These are phyloP conservation scores for Schizothorax lantsangensis DNA, from an alignment of 2,797 vertebrate species.

Conservation along the genomic window DNA sequence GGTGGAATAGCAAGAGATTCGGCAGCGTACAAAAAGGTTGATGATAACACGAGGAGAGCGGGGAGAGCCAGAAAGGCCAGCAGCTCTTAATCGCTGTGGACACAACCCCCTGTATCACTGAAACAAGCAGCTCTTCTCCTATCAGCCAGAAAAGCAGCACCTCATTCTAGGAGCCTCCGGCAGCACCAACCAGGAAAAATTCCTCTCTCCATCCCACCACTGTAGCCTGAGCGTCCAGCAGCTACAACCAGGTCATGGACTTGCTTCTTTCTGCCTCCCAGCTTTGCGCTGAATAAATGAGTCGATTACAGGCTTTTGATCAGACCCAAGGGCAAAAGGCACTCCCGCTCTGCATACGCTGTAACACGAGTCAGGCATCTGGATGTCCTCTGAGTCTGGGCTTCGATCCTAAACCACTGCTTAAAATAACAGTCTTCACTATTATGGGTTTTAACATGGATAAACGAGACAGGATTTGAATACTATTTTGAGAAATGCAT, in stretches of 20 bases:
- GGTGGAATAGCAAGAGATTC: neutral
- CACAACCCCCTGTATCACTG: neutral
- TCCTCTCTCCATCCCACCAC: neutral
- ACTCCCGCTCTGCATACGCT: neutral
- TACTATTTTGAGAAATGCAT: constrained; percentile 1
- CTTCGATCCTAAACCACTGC: neutral
- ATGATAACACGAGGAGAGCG: constrained; percentile 11
- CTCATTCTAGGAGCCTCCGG: constrained; percentile 2
- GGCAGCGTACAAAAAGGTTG: neutral
- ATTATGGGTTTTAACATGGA: neutral
- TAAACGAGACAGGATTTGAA: neutral
- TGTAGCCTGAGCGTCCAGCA: neutral
- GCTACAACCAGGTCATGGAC: neutral
- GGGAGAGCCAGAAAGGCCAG: constrained; percentile 16
- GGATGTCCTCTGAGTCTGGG: constrained; percentile 17
- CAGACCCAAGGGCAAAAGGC: constrained; percentile 33
- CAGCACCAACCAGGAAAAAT: constrained; percentile 2
- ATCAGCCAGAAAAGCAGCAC: constrained; percentile 17
- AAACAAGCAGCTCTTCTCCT: constrained; percentile 16
- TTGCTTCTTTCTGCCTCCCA: constrained; percentile 26
- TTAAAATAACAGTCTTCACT: neutral
- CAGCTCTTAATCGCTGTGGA: constrained; percentile 1
- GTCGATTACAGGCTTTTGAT: constrained; percentile 41
- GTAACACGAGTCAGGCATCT: constrained; percentile 1
- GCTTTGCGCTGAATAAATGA: constrained; percentile 31